Evolutionary conservation across 2,797 vertebrate genomes (phyloP).

Genomic region (Tokudaia muenninki): DNA sequence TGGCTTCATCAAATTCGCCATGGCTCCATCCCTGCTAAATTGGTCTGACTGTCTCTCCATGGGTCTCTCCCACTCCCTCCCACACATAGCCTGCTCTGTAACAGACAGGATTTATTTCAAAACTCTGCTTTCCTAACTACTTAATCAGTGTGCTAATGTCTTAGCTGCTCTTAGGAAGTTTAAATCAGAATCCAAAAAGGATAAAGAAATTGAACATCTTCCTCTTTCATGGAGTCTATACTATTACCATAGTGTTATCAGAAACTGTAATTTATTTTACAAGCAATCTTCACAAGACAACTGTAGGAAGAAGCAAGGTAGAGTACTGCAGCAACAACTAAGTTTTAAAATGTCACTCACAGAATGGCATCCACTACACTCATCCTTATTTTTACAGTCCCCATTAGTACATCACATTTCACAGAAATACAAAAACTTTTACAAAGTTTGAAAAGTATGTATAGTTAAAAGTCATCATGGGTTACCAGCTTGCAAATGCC

Average conservation of each 20-base stretch:
- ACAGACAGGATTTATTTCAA: constrained; percentile 28
- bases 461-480: not conserved
- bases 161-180: not conserved
- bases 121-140: constrained; percentile 26
- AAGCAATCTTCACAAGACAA: not conserved
- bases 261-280: not conserved
- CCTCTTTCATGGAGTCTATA: not conserved
- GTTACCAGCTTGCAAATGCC: constrained; percentile 33
- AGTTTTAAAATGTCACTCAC: not conserved
- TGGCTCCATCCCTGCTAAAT: constrained; percentile 43
- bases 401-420: not conserved
- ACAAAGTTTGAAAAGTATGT: not conserved
- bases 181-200: not conserved
- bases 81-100: constrained; percentile 26
- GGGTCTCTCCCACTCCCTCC: constrained; percentile 29
- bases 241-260: not conserved
- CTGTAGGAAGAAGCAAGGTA: not conserved
- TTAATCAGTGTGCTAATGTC: constrained; percentile 14
- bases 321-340: not conserved
- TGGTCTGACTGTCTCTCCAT: constrained; percentile 21
- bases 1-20: constrained; percentile 71
- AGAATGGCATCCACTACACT: not conserved
- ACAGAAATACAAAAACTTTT: not conserved
- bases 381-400: not conserved
- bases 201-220: no score